A percentile compares a stretch with the other conserved stretches of the same genome.
Evolutionary conservation across 2,113 vertebrate genomes (phyloP).

Genomic region (Melanocharis versteri): DNA sequence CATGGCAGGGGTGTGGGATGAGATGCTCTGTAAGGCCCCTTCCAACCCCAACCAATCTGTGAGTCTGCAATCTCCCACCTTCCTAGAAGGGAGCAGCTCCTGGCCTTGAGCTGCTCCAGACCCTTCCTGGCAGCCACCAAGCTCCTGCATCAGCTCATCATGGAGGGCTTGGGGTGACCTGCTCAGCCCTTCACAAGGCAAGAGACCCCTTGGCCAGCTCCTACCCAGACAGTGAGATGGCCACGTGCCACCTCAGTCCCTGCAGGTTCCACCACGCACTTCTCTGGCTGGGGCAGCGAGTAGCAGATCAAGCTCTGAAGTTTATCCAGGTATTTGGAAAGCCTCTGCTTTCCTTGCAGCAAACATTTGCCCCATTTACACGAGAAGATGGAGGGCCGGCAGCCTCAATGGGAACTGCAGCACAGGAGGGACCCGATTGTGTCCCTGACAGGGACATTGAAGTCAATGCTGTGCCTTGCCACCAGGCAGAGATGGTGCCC

Average conservation of each 20-base stretch:
- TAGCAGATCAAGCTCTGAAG: neutral
- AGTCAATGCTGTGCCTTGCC: neutral
- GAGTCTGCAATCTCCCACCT: neutral
- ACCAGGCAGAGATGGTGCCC: neutral
- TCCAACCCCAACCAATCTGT: neutral
- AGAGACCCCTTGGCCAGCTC: neutral
- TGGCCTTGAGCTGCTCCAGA: neutral
- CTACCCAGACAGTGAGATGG: neutral
- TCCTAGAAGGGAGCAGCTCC: neutral
- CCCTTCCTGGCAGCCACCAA: neutral
- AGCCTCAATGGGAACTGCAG: neutral
- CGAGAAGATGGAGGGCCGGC: neutral
- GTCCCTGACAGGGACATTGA: neutral
- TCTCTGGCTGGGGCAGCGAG: neutral
- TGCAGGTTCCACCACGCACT: neutral
- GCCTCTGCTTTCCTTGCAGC: neutral
- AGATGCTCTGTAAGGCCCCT: neutral
- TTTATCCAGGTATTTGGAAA: neutral
- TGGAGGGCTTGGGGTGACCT: neutral
- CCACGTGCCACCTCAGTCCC: neutral
- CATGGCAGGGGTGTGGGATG: neutral
- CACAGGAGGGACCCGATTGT: accelerated
- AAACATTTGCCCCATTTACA: neutral
- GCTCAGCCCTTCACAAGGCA: neutral
- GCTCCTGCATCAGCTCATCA: neutral